phyloP scores from a whole-genome alignment of 30 jellyfish, hydroid and myxozoan genomes.

The Pelagia noctiluca region DNA sequence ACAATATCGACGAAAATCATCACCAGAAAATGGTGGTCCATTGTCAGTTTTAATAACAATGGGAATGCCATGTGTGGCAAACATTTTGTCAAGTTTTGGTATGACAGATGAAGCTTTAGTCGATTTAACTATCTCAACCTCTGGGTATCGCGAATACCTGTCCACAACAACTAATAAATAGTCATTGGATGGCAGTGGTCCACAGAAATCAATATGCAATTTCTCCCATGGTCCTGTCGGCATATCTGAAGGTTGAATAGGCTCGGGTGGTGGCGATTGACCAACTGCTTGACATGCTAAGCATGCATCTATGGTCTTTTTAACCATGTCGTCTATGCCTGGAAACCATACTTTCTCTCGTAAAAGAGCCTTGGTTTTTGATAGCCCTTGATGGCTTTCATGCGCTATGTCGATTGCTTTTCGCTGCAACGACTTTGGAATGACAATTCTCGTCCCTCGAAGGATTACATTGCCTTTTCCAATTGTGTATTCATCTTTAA shows the following conservation, averaged over 20 bases:
- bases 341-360: too few species aligned
- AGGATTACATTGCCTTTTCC: conserved; percentile 16
- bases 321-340: too few species aligned
- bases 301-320: conserved; percentile 4
- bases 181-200: neutral
- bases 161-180: neutral
- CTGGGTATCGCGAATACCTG: too few species aligned
- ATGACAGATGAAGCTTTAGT: too few species aligned
- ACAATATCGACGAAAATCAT: conserved; percentile 4
- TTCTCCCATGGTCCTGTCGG: conserved; percentile 1
- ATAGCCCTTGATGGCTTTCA: conserved; percentile 4
- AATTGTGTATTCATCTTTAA: conserved; percentile 19
- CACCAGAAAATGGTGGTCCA: conserved; percentile 26
- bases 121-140: too few species aligned
- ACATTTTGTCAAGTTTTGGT: too few species aligned
- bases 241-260: neutral
- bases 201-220: neutral
- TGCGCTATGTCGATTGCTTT: conserved; percentile 19
- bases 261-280: neutral
- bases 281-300: conserved; percentile 18
- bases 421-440: conserved; percentile 20
- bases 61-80: conserved; percentile 2
- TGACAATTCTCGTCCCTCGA: conserved; percentile 17
- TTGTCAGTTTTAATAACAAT: conserved; percentile 18
- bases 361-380: conserved; percentile 24